A percentile compares a stretch with the other conserved stretches of the same genome.
Evolutionary conservation across 1,140 invertebrate genomes (phyloP).

Genomic region (Macrosteles quadrilineatus): DNA sequence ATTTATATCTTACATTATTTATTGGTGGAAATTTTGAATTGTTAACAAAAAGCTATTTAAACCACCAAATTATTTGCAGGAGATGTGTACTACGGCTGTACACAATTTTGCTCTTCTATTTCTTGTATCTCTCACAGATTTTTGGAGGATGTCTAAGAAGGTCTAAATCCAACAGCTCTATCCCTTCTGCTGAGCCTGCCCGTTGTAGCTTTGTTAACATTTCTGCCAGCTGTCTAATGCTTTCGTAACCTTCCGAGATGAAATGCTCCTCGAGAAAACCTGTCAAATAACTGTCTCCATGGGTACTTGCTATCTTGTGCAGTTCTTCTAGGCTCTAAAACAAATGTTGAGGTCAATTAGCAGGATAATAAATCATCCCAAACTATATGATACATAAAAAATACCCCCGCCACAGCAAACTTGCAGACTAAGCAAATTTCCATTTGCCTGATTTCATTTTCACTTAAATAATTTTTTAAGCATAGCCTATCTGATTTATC

Average conservation of each 20-base stretch:
- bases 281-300: conserved; percentile 67
- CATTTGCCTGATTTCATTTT: too few species aligned
- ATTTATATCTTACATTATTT: too few species aligned
- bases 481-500: neutral
- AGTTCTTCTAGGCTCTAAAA: conserved; percentile 64
- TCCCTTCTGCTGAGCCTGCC: conserved; percentile 39
- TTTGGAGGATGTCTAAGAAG: conserved; percentile 18
- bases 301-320: conserved; percentile 61
- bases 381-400: neutral
- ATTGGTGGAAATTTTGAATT: too few species aligned
- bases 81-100: too few species aligned
- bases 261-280: conserved; percentile 72
- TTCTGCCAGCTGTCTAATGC: conserved; percentile 70
- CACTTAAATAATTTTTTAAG: neutral
- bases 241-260: conserved; percentile 72
- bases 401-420: too few species aligned
- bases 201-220: conserved; percentile 68
- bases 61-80: too few species aligned
- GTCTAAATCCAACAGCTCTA: conserved; percentile 26
- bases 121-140: too few species aligned
- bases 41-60: too few species aligned
- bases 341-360: conserved; percentile 25
- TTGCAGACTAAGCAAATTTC: too few species aligned
- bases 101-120: too few species aligned
- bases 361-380: neutral